Evolutionary conservation across 2,797 vertebrate species (phyloP).

Genomic region (Alfaro cultratus): DNA sequence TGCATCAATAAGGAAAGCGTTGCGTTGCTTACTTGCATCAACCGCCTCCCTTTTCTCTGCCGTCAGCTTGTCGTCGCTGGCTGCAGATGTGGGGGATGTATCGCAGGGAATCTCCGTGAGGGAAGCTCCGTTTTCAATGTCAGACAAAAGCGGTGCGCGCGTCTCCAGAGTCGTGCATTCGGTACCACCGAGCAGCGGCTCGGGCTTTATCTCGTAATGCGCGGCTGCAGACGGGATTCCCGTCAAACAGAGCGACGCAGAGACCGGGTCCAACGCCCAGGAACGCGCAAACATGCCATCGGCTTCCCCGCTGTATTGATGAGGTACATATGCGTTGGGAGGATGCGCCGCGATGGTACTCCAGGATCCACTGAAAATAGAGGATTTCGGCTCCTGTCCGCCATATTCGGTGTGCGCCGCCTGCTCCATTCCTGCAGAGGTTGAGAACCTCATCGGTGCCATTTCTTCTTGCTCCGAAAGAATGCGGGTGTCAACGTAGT

Average conservation of each 20-base stretch:
- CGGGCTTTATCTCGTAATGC: conserved; percentile 95
- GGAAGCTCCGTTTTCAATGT: conserved; percentile 88
- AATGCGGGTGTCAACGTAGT: conserved; percentile 92
- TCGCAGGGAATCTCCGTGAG: conserved; percentile 86
- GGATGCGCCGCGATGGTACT: conserved; percentile 87
- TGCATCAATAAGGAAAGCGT: conserved; percentile 6
- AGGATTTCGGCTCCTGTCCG: conserved; percentile 91
- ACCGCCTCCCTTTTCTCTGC: conserved; percentile 83
- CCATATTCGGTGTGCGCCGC: conserved; percentile 89
- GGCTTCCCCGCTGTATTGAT: conserved; percentile 87
- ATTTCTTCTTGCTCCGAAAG: conserved; percentile 91
- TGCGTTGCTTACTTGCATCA: conserved; percentile 89
- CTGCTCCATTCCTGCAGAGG: conserved; percentile 86
- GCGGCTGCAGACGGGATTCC: conserved; percentile 90
- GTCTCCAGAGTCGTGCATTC: conserved; percentile 94
- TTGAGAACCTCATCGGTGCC: conserved; percentile 84
- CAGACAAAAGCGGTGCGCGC: conserved; percentile 91
- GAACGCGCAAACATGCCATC: conserved; percentile 96
- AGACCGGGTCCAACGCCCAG: conserved; percentile 93
- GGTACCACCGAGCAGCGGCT: conserved; percentile 89
- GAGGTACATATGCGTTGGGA: conserved; percentile 87
- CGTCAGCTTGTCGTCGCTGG: conserved; percentile 83
- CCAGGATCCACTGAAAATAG: conserved; percentile 93
- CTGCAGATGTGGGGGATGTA: conserved; percentile 71
- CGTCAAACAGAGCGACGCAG: conserved; percentile 91